These are phyloP conservation scores for Proctacanthus coquilletti DNA, from an alignment of 1,140 invertebrate genomes.

Conservation along the genomic window DNA sequence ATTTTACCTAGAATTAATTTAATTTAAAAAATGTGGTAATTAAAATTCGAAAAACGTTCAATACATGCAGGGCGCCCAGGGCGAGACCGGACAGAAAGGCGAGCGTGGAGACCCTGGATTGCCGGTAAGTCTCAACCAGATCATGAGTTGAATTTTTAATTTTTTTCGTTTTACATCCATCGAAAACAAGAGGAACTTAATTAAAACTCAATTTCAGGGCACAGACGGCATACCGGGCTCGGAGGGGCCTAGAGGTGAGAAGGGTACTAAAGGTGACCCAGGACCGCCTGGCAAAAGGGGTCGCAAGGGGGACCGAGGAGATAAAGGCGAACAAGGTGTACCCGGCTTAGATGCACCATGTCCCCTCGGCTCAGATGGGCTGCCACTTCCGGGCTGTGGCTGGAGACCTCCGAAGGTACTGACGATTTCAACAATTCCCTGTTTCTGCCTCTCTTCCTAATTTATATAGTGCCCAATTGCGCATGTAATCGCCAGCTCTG, in stretches of 20 bases:
- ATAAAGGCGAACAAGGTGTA: slow-evolving; percentile 80
- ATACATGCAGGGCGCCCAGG: slow-evolving; percentile 61
- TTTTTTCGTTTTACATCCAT: no score
- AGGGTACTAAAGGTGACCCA: slow-evolving; percentile 71
- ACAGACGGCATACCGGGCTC: slow-evolving; percentile 82
- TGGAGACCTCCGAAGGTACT: slow-evolving; percentile 80
- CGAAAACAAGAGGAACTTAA: no score
- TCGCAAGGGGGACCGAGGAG: slow-evolving; percentile 75
- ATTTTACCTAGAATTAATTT: no score
- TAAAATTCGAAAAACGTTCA: background rate
- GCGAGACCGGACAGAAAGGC: slow-evolving; percentile 77
- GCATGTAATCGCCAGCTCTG: no score
- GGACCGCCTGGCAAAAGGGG: slow-evolving; percentile 78
- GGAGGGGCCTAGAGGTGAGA: slow-evolving; percentile 69
- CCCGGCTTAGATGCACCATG: slow-evolving; percentile 94
- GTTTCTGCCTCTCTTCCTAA: no score
- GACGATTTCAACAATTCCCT: no score
- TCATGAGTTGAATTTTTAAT: background rate
- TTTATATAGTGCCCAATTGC: no score
- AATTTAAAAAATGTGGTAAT: background rate
- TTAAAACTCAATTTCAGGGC: slow-evolving; percentile 59
- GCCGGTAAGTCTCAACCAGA: slow-evolving; percentile 51
- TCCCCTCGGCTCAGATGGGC: slow-evolving; percentile 82
- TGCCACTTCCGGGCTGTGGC: slow-evolving; percentile 86
- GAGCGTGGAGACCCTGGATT: slow-evolving; percentile 81